phyloP scores from a whole-genome alignment of 2,888 invertebrate genomes.

The Agonopterix subpropinquella region DNA sequence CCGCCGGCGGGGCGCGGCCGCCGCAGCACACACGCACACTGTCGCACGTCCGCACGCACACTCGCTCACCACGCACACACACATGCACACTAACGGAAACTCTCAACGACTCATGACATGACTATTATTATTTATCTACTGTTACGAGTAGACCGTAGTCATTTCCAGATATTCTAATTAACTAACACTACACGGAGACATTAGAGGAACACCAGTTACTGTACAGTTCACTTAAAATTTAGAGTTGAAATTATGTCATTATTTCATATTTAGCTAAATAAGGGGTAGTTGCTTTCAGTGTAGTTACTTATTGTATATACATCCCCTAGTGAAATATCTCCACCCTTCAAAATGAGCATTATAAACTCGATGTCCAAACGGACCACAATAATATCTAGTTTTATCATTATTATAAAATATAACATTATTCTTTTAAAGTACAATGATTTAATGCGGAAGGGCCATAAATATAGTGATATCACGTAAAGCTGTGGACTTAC shows the following conservation, averaged over 20 bases:
- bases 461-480: constrained; percentile 63
- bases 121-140: constrained; percentile 52
- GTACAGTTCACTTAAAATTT: constrained; percentile 63
- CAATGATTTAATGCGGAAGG: constrained; percentile 57
- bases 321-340: constrained; percentile 46
- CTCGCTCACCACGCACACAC: constrained; percentile 21
- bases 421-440: constrained; percentile 49
- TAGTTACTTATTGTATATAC: constrained; percentile 54
- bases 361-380: constrained; percentile 59
- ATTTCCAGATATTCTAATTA: constrained; percentile 46
- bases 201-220: constrained; percentile 73
- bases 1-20: not conserved
- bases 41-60: constrained; percentile 17
- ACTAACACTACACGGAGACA: constrained; percentile 67
- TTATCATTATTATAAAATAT: constrained; percentile 67
- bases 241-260: constrained; percentile 42
- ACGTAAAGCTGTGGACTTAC: constrained; percentile 74
- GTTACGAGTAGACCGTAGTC: constrained; percentile 52
- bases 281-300: constrained; percentile 43
- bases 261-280: constrained; percentile 54
- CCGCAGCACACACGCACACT: not conserved
- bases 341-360: constrained; percentile 58
- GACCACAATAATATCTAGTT: constrained; percentile 42
- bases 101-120: constrained; percentile 34
- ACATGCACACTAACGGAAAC: constrained; percentile 29